phyloP scores from a whole-genome alignment of 2,797 vertebrate genomes.

The Sphaeramia orbicularis region DNA sequence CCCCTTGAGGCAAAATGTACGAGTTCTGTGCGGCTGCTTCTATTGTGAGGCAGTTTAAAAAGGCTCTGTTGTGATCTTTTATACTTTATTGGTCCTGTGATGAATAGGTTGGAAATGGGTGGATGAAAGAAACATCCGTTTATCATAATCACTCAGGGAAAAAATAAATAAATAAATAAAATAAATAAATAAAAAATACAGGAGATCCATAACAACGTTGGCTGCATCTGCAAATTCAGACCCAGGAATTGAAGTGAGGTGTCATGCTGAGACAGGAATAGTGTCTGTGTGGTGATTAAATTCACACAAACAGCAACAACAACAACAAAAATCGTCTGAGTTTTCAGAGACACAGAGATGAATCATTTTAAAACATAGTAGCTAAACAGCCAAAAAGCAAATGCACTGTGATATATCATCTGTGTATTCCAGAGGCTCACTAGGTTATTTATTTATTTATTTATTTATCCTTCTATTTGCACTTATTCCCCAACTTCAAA shows the following conservation, averaged over 20 bases:
- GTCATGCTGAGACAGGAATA: constrained; percentile 42
- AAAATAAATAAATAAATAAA: constrained; percentile 18
- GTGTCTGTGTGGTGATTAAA: constrained; percentile 48
- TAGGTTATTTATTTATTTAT: constrained; percentile 4
- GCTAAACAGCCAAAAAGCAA: constrained; percentile 35
- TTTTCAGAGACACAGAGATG: constrained; percentile 35
- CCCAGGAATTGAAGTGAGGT: constrained; percentile 50
- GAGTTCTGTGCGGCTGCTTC: constrained; percentile 11
- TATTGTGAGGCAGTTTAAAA: constrained; percentile 30
- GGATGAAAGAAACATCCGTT: constrained; percentile 45
- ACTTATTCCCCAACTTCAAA: constrained; percentile 9
- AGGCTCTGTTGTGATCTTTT: constrained; percentile 41
- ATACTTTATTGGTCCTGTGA: constrained; percentile 41
- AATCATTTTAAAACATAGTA: constrained; percentile 51
- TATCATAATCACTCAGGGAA: constrained; percentile 64
- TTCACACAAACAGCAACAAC: constrained; percentile 34
- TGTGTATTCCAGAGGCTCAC: constrained; percentile 1
- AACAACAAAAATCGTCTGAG: constrained; percentile 21
- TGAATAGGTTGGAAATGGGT: constrained; percentile 43
- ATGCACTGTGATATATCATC: constrained; percentile 35
- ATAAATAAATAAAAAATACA: constrained; percentile 34
- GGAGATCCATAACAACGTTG: constrained; percentile 52
- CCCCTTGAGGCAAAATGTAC: constrained; percentile 20
- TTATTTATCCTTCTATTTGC: constrained; percentile 1
- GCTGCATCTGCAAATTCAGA: constrained; percentile 53